These are phyloP conservation scores for Xenus cinereus DNA, from an alignment of 2,113 vertebrate genomes.

Conservation along the genomic window DNA sequence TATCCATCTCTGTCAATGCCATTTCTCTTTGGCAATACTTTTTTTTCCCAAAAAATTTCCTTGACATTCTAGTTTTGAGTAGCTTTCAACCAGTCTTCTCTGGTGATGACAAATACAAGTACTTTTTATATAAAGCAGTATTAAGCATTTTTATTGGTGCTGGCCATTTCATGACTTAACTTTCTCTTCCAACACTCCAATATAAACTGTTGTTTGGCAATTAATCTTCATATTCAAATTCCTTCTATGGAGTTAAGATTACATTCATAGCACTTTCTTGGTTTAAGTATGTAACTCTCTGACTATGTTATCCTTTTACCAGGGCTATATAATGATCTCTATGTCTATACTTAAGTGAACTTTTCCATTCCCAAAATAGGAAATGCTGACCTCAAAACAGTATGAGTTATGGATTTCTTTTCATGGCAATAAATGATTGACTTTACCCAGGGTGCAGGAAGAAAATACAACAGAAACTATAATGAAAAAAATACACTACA, in stretches of 20 bases:
- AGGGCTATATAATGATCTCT: not conserved
- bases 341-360: constrained; percentile 29
- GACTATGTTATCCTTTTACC: not conserved
- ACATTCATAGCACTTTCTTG: constrained; percentile 44
- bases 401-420: constrained; percentile 49
- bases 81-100: constrained; percentile 29
- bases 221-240: constrained; percentile 64
- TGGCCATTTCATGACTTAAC: constrained; percentile 43
- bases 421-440: constrained; percentile 17
- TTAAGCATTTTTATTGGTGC: constrained; percentile 60
- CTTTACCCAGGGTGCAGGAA: constrained; percentile 11
- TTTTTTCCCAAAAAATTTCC: not conserved
- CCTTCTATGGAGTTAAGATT: constrained; percentile 51
- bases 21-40: not conserved
- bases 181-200: constrained; percentile 13
- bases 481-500: not conserved
- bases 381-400: constrained; percentile 33
- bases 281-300: constrained; percentile 40
- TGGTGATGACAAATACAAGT: constrained; percentile 8
- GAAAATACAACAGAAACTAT: constrained; percentile 16
- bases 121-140: constrained; percentile 32
- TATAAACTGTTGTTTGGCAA: constrained; percentile 58
- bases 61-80: not conserved
- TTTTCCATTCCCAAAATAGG: constrained; percentile 49
- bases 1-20: not conserved